Evolutionary conservation across 2,113 vertebrate species (phyloP), one percentile per base, ranked within the genome.

Genomic region (Spea bombifrons): DNA sequence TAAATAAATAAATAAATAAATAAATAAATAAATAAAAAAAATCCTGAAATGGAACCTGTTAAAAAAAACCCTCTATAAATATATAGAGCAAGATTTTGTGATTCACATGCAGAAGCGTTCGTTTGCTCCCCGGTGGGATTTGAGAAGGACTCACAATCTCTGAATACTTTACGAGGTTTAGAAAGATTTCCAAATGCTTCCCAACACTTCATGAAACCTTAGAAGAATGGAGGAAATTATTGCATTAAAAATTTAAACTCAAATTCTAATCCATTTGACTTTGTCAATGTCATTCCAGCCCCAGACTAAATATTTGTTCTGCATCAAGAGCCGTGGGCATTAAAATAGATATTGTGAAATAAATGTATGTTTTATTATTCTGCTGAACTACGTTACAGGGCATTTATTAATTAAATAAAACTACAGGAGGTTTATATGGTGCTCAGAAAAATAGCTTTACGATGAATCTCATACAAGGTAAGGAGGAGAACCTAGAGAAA

Each of bases 231-330:
- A 74, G 71, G 78, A 80, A 80, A 68, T 80, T 80, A 80, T 80
- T 68, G 71, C 78, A 80, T 80, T 80, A 80, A 80, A 80, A 80
- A 80, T 80, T 80, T 80, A 80, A 53, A 74, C 71, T 52, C 78
- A 74, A 68, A 80, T 80, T 71, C 49, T 80, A 73, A 80, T 74
- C 78, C 71, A 59, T 80, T 66, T 74, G 78, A 80, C 64, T 47
- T 80, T 73, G 65, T 4, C 78, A 80, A 80, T 80, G 78, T 80
- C 78, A 71, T 76, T 46, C 16, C 15, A 3, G 10, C 50, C 73
- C 57, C 65, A 65, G 69, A 66, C 50, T 45, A 59, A 61, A 76
- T 76, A 70, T 70, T 64, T 64, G 5, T 64, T 64, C 30, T 30
- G 30, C 2, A 30, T 30, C 30, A 30, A 30, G 30, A 30, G 30